These are phyloP conservation scores for Gastrophryne carolinensis DNA, from an alignment of 2,797 vertebrate genomes.

Conservation along the genomic window DNA sequence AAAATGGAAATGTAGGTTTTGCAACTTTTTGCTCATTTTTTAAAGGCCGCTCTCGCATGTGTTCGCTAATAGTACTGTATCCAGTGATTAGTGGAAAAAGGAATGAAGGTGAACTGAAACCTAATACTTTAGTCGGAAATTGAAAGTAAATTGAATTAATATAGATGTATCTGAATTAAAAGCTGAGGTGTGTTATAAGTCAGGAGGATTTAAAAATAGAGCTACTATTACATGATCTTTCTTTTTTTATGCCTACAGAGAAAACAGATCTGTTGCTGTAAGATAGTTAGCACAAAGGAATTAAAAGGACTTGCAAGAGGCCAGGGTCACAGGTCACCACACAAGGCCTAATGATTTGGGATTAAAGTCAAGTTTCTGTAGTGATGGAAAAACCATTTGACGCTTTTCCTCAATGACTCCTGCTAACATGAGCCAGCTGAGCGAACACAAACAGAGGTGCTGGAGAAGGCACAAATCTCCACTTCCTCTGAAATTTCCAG, in stretches of 20 bases:
- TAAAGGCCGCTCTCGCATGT: no score
- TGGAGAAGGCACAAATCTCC: slow-evolving; percentile 77
- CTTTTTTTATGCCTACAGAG: slow-evolving; percentile 8
- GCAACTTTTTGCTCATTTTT: no score
- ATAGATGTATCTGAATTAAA: slow-evolving; percentile 33
- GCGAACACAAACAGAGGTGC: slow-evolving; percentile 82
- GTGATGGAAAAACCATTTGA: slow-evolving; percentile 75
- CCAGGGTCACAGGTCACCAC: slow-evolving; percentile 62
- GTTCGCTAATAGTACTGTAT: no score
- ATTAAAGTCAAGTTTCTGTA: slow-evolving; percentile 58
- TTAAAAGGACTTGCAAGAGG: slow-evolving; percentile 48
- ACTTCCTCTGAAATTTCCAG: slow-evolving; percentile 91
- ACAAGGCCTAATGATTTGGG: slow-evolving; percentile 53
- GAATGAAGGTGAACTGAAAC: neutral
- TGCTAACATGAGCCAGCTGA: slow-evolving; percentile 67
- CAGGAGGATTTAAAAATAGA: slow-evolving; percentile 48
- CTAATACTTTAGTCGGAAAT: slow-evolving; percentile 37
- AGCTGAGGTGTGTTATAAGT: slow-evolving; percentile 43
- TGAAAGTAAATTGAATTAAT: slow-evolving; percentile 47
- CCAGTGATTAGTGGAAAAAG: no score
- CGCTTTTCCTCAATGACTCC: slow-evolving; percentile 70
- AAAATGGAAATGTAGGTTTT: no score
- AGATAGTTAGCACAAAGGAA: slow-evolving; percentile 46
- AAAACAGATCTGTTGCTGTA: slow-evolving; percentile 54
- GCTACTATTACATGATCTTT: slow-evolving; percentile 13